Evolutionary conservation across 1,140 invertebrate species (phyloP), one percentile per base, ranked within the genome.

Genomic region (Neelides sp.): DNA sequence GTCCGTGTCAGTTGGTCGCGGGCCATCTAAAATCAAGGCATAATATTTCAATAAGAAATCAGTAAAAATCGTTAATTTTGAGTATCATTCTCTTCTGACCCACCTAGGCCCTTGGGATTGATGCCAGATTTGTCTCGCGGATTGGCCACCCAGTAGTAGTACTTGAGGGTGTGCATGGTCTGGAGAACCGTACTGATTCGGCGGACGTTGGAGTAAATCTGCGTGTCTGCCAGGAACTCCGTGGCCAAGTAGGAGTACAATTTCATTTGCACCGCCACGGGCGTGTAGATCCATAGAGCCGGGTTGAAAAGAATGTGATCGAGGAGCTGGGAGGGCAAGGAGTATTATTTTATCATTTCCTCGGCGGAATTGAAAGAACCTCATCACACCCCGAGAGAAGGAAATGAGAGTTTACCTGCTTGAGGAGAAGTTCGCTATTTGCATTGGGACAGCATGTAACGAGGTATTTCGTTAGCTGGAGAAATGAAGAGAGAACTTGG

Each of bases 231-330:
- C 55, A 98, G 76, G 72, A 98, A 98, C 67, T 98, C 94, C 22
- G 91, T 95, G 12, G 93, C 91, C 68, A 99, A 72, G 71, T 97
- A 98, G 58, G 87, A 90, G 69, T 98, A 98, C 20, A 99, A 77
- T 44, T 87, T 77, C 30, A 88, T 88, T 71, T 98, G 95, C n/a
- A 97, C 92, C 52, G 83, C 80, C 12, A 92, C 86, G 39, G 89
- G 85, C 12, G 93, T 91, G 69, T 97, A 92, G 62, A 98, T 95
- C 95, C 95, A 98, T 36, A 99, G 73, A 23, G 90, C 88, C 4
- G 94, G 92, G 77, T 98, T 98, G 77, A 98, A 98, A 27, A 99
- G 78, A 36, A 98, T 84, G 73, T 98, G 90, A 71, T 98, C 95
- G 73, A 98, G 77, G 59, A 98, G 77, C 82, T 99, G 88, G 77